Evolutionary conservation across 2,797 vertebrate species (phyloP), one percentile per base, ranked within the genome.

Genomic region (Xiphophorus birchmanni): DNA sequence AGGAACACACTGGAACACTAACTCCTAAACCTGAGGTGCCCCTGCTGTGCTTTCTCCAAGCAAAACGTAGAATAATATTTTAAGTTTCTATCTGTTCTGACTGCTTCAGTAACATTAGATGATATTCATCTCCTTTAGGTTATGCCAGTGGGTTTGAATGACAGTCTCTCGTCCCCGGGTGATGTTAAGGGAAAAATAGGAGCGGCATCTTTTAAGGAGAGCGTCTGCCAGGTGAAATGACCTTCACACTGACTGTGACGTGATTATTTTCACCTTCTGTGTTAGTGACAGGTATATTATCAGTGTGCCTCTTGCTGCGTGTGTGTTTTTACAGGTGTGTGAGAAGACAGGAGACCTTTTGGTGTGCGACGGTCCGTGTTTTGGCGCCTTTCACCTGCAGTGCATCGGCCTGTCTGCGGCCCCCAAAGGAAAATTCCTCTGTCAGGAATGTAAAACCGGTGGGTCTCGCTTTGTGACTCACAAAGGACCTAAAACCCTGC

Each of bases 331-430:
- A 74, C 89, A 99, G 99, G 96, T 99, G 86, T 99, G 99, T 74
- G 98, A 99, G 95, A 97, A 97, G 90, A 95, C 97, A 0, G 98
- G 98, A 83, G 98, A 99, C 75, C 92, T 99, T 91, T 88, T 99
- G 86, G 90, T 97, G 79, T 99, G 99, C 92, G 98, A 99, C 48
- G 97, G 98, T 0, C 98, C 98, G 90, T 99, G 98, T 94, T 99
- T 97, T 76, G 98, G 98, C 86, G 98, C 98, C 84, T 99, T 99
- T 93, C 99, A 99, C 89, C 95, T 96, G 75, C 96, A 97, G 93
- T 99, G 99, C 93, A 97, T 99, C 76, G 97, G 97, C 89, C 94
- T 99, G 86, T 97, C 95, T 0, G 96, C 91, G 77, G 97, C 97
- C 93, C 98, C 98, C 5, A 97, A 95, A 90, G 97, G 97, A 82